Base-by-base conservation (phyloP, 2,113 vertebrate genomes). In the Paratilapia polleni region DNA sequence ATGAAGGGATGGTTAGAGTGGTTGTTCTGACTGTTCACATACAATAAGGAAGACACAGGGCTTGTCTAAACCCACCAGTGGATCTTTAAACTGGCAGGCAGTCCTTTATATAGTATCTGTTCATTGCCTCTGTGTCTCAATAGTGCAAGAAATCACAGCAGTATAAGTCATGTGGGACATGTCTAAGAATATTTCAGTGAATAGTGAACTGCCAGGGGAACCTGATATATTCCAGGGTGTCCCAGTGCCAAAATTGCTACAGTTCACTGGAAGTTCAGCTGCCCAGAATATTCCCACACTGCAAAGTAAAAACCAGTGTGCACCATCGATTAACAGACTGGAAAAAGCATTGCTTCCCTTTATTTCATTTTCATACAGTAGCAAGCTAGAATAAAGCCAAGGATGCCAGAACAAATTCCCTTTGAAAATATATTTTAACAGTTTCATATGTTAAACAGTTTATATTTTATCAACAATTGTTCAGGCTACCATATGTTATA, bases 231-330 rank as follows among this genome's bases (percentile, higher is more conserved):
- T 79, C 62, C 17, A 8, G 24, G 57, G 20, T 60, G 75, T 81
- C 76, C 77, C 34, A 12, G n/a, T 74, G 49, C 83, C 61, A 68
- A 61, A 70, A 58, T n/a, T 13, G 36, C 84, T 82, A 56, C 83
- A 80, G 90, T 88, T 91, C 89, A 91, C 31, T 70, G 59, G 38
- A 63, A 88, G 82, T 89, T 93, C 86, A 93, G 75, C 81, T 54
- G 57, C 22, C 14, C 8, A 47, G 59, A 43, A 75, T 56, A 85
- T 83, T 74, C 54, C 70, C 62, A 77, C 22, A 63, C 26, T 59
- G 38, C 49, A 63, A 8, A 60, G 74, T 20, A 28, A 62, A 28
- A 88, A 75, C 24, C 61, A 79, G 24, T 56, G 26, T 31, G 52
- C 47, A 73, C 19, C 26, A 54, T 9, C 19, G 28, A 60, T 52